A percentile compares a stretch with the other conserved stretches of the same genome.
phyloP scores from a whole-genome alignment of 1,140 invertebrate species.

The Leguminivora glycinivorella region DNA sequence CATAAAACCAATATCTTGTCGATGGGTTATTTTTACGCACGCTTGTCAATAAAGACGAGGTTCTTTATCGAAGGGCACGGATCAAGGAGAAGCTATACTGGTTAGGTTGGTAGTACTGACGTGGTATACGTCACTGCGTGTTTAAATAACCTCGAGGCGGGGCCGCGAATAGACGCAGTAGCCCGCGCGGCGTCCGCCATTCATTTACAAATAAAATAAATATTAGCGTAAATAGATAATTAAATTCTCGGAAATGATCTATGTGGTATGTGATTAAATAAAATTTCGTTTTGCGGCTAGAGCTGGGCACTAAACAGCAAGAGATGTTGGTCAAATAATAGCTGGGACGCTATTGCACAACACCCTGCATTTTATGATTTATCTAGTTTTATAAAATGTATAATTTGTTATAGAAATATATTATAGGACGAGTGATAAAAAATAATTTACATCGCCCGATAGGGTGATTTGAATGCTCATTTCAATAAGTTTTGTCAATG shows the following conservation, averaged over 20 bases:
- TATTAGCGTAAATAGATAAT: constrained; percentile 27
- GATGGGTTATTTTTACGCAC: constrained; percentile 43
- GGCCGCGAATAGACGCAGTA: constrained; percentile 52
- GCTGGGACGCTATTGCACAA: too few species aligned
- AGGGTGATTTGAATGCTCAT: too few species aligned
- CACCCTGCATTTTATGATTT: too few species aligned
- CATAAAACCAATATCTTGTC: constrained; percentile 25
- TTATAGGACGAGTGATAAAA: too few species aligned
- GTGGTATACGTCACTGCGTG: constrained; percentile 56
- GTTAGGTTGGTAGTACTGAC: constrained; percentile 39
- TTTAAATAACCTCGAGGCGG: constrained; percentile 68
- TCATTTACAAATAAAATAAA: constrained; percentile 26
- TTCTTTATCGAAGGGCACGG: constrained; percentile 59
- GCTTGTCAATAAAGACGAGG: constrained; percentile 49
- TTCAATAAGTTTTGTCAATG: too few species aligned
- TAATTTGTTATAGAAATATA: too few species aligned
- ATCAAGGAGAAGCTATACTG: constrained; percentile 61
- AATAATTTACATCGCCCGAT: too few species aligned
- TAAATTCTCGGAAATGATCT: background rate
- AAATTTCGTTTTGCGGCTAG: background rate
- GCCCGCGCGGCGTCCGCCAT: constrained; percentile 52
- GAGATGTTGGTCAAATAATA: too few species aligned
- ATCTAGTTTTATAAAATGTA: too few species aligned
- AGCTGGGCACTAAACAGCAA: background rate
- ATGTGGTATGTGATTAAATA: background rate